Evolutionary conservation across 2,797 vertebrate genomes (phyloP).

Genomic region (Champsocephalus esox): DNA sequence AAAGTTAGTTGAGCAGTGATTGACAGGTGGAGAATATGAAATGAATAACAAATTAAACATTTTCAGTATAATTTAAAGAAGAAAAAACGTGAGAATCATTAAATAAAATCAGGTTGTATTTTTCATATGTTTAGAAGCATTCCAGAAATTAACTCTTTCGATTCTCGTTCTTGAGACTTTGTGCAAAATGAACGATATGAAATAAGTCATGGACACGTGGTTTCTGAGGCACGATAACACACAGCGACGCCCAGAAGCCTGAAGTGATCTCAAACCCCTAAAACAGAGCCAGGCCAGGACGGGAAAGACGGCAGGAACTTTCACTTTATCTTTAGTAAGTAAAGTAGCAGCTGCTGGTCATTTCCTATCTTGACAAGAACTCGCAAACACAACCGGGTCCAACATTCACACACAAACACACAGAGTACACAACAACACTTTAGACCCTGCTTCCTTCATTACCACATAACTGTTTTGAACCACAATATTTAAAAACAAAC

Average conservation of each 20-base stretch:
- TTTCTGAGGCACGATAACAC: conserved; percentile 74
- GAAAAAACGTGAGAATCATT: conserved; percentile 22
- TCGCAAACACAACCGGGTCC: conserved; percentile 36
- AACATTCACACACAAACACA: conserved; percentile 20
- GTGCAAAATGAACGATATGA: conserved; percentile 68
- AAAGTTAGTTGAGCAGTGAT: background rate
- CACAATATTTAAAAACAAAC: conserved; percentile 38
- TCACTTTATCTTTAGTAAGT: too few species aligned
- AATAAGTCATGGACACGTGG: conserved; percentile 39
- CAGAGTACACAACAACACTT: conserved; percentile 11
- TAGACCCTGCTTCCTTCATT: conserved; percentile 42
- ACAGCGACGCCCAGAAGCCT: conserved; percentile 57
- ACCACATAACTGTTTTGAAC: conserved; percentile 54
- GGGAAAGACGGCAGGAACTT: conserved; percentile 21
- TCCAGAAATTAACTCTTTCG: conserved; percentile 25
- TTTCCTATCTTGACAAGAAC: conserved; percentile 39
- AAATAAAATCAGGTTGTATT: conserved; percentile 23
- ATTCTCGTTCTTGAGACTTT: conserved; percentile 46
- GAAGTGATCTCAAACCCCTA: conserved; percentile 69
- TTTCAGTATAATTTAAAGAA: conserved; percentile 13
- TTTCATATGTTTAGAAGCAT: conserved; percentile 29
- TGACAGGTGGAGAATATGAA: conserved; percentile 17
- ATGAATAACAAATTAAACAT: background rate
- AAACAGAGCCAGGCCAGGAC: conserved; percentile 31
- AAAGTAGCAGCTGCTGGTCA: conserved; percentile 35